Percentiles rank a stretch among this genome's conserved stretches.
Conservation (phyloP, 2,888 invertebrate genomes). For the Noctua fimbriata region DNA sequence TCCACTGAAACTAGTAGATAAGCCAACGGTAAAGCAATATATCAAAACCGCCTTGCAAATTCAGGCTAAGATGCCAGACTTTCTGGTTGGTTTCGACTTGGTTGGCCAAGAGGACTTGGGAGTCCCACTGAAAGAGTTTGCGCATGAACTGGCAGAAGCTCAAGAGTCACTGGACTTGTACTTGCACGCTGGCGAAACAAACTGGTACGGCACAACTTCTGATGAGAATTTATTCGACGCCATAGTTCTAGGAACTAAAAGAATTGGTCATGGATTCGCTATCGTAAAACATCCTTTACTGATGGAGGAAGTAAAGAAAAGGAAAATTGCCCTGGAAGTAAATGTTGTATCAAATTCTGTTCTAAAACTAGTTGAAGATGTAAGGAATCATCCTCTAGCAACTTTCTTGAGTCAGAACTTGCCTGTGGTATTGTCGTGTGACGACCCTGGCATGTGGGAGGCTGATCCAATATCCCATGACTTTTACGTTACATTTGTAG, state of each 20-base stretch:
- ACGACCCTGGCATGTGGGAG: constrained; percentile 95
- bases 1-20: constrained; percentile 88
- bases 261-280: constrained; percentile 95
- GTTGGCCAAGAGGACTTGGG: constrained; percentile 95
- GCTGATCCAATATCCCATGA: constrained; percentile 92
- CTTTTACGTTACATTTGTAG: constrained; percentile 95
- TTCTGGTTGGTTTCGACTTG: constrained; percentile 95
- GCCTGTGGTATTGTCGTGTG: constrained; percentile 94
- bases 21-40: constrained; percentile 84
- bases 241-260: constrained; percentile 92
- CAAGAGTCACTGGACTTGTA: constrained; percentile 91
- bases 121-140: constrained; percentile 90
- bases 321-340: constrained; percentile 93
- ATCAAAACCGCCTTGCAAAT: constrained; percentile 83
- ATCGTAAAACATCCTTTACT: constrained; percentile 93
- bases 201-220: constrained; percentile 92
- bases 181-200: constrained; percentile 96
- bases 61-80: constrained; percentile 90
- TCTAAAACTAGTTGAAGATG: constrained; percentile 92
- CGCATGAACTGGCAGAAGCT: constrained; percentile 87
- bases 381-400: constrained; percentile 94
- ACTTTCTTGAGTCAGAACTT: constrained; percentile 91
- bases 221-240: constrained; percentile 95
- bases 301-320: constrained; percentile 89
- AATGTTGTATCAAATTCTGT: constrained; percentile 95